A percentile compares a stretch with the other conserved stretches of the same genome.
These are phyloP conservation scores for Coenonympha glycerion DNA, from an alignment of 2,888 invertebrate genomes.

Conservation along the genomic window DNA sequence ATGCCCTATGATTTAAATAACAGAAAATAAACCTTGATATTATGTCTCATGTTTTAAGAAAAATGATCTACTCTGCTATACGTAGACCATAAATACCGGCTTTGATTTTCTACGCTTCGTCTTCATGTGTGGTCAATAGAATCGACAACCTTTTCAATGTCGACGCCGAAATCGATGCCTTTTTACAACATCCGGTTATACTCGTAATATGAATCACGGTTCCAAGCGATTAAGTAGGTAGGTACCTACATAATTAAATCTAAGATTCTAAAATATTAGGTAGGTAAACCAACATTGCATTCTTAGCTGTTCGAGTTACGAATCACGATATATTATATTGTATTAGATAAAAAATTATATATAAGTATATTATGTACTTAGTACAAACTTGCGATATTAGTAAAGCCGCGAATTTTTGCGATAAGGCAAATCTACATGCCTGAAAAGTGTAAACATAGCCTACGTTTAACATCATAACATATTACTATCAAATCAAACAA, in stretches of 20 bases:
- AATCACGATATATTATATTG: too few species aligned
- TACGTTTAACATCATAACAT: slow-evolving; percentile 11
- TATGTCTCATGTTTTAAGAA: too few species aligned
- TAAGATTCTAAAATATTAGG: neutral
- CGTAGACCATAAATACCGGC: too few species aligned
- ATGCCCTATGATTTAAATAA: too few species aligned
- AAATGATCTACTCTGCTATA: neutral
- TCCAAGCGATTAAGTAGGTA: neutral
- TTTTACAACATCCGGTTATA: neutral
- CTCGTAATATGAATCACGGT: neutral
- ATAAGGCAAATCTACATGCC: slow-evolving; percentile 16
- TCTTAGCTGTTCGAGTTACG: too few species aligned
- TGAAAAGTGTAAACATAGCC: slow-evolving; percentile 14
- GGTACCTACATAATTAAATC: too few species aligned
- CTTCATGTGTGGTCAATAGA: slow-evolving; percentile 1
- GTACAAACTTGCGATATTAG: slow-evolving; percentile 9
- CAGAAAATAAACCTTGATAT: too few species aligned
- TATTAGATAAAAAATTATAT: slow-evolving; percentile 11
- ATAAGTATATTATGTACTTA: neutral
- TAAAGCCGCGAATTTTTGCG: slow-evolving; percentile 12
- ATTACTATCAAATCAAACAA: slow-evolving; percentile 25
- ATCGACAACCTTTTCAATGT: too few species aligned
- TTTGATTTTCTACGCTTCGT: neutral
- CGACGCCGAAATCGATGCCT: too few species aligned
- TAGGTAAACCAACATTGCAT: too few species aligned